Base-by-base conservation (phyloP, 1,140 invertebrate genomes). In the Laodelphax striatellus region DNA sequence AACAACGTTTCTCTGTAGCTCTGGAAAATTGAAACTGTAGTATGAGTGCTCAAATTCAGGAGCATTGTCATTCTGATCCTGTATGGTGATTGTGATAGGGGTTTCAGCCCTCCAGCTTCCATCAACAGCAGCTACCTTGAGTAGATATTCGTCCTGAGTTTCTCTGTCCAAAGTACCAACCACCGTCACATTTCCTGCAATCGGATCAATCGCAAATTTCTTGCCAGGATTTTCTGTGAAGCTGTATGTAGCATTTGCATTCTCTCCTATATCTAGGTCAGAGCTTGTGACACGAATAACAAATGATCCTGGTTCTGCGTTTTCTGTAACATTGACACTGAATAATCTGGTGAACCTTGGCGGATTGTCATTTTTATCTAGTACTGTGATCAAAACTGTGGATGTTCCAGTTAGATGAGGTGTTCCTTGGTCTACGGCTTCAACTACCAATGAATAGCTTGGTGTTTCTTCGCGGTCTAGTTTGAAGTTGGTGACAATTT, bases 321-420 rank as follows among this genome's bases (percentile, higher is more conserved):
- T 97, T 77, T 98, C 96, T 0, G 93, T 95, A 0, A 98, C 91
- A 70, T 95, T 95, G 0, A 93, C 89, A 68, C 88, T 93, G 71
- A 95, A 97, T 0, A 96, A 73, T 52, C 92, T 76, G 0, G 92
- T 95, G 70, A 98, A 98, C 62, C 88, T 79, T 0, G 94, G 94
- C 10, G 91, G 90, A 73, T 96, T 95, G 72, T 98, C 94, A 74
- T 98, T 97, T 72, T 93, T 93, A 70, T 97, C 93, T 16, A 87
- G 70, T 14, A 97, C 83, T 5, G 83, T 88, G 0, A 97, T 79
- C 14, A 90, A 68, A 0, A 97, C 87, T 28, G 88, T 92, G 0
- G 92, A 84, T 0, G 88, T 87, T 9, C 93, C 91, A 0, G 88
- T 87, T 50, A 91, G 72, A 57, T 83, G 80, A 0, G 92, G 90